Conservation (phyloP, 2,888 invertebrate genomes). For the Mimumesa dahlbomi region DNA sequence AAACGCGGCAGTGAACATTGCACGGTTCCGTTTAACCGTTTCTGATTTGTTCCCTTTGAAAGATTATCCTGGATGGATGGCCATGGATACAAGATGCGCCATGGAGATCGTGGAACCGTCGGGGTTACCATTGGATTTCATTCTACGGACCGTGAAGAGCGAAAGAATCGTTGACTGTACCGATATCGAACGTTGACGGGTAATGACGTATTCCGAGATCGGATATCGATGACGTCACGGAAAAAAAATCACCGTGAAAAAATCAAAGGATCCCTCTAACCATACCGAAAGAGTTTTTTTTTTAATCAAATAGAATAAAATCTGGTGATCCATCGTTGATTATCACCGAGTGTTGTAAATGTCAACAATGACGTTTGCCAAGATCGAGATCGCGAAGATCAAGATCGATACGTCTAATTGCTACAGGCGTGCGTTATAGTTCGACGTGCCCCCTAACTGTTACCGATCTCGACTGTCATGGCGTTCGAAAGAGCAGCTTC, state of each 20-base stretch:
- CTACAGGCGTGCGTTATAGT: background rate
- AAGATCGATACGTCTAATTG: background rate
- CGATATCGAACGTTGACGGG: too few species aligned
- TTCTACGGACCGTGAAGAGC: too few species aligned
- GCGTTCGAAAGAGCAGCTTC: conserved; percentile 26
- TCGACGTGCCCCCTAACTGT: conserved; percentile 7
- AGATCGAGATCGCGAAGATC: too few species aligned
- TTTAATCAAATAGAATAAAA: too few species aligned
- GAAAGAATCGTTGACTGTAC: too few species aligned
- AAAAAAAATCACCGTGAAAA: too few species aligned
- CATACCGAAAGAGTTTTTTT: background rate
- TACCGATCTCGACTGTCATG: conserved; percentile 26
- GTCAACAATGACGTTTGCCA: too few species aligned
- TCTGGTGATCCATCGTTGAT: background rate
- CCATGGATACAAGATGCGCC: background rate
- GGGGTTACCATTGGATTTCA: too few species aligned
- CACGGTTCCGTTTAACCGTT: background rate
- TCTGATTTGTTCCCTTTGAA: conserved; percentile 1
- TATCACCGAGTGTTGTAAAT: background rate
- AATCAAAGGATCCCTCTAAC: too few species aligned
- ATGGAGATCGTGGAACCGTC: conserved; percentile 1
- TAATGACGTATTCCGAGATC: too few species aligned
- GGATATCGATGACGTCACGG: too few species aligned
- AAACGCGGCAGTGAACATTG: background rate
- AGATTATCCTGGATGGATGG: background rate